Base-by-base conservation (phyloP, 2,888 invertebrate genomes). In the Galeruca laticollis region DNA sequence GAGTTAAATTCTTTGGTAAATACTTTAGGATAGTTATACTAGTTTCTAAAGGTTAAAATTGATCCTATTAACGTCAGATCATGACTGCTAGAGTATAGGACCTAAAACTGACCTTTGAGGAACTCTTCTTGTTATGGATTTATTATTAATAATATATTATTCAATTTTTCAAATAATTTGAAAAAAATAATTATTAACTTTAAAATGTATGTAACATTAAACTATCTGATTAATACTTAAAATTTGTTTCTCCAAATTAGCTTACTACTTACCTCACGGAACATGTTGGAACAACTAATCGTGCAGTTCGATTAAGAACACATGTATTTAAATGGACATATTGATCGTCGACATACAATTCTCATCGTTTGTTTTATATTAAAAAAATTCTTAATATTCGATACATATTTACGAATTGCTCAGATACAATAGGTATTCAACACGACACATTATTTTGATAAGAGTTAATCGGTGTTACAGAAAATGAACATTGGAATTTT, bases 251-350 rank as follows among this genome's bases (percentile, higher is more conserved):
- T n/a, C n/a, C n/a, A n/a, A n/a, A 26, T 10, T 47, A 47, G 47
- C 6, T 18, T 15, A 18, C 8, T 15, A 47, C 47, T 47, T 47
- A 47, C 47, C 47, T 15, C 9, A 9, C 2, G 8, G 47, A 18
- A 47, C 47, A 47, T 47, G 15, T 47, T 47, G 47, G 18, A 18
- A 47, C 47, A 47, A 47, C 47, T 47, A 47, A 15, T 47, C 18
- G 9, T 2, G 3, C 15, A 9, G 47, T 15, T 47, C 9, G 15
- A 47, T 18, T 18, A 18, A n/a, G 15, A 15, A 43, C n/a, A 43
- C 13, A 15, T 43, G n/a, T 43, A 43, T 15, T n/a, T 43, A 18
- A 18, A 47, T 47, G 8, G 15, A 9, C n/a, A 47, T 47, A 47
- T 9, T 8, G n/a, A 40, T 40, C 40, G n/a, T 40, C 40, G n/a